These are phyloP conservation scores for Drosophila pseudotakahashii DNA, from an alignment of 2,888 invertebrate genomes.

Conservation along the genomic window DNA sequence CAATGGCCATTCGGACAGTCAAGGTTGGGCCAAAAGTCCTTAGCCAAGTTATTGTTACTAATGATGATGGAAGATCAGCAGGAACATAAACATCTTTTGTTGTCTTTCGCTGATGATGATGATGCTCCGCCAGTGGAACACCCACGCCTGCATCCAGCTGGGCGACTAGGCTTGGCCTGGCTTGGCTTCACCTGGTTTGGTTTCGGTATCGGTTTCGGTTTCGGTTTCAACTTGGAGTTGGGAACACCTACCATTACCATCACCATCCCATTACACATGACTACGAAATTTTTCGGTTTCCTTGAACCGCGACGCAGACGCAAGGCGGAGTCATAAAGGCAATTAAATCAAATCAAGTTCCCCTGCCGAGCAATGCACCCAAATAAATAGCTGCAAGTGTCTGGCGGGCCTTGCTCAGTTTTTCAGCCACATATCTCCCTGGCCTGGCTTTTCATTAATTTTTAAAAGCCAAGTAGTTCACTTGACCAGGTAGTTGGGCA, in stretches of 20 bases:
- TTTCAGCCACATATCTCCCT: not conserved
- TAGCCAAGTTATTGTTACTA: slow-evolving; percentile 59
- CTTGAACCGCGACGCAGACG: slow-evolving; percentile 60
- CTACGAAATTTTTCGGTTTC: slow-evolving; percentile 50
- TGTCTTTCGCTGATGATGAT: slow-evolving; percentile 31
- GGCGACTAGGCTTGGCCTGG: slow-evolving; percentile 46
- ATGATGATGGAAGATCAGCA: slow-evolving; percentile 42
- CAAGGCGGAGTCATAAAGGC: slow-evolving; percentile 59
- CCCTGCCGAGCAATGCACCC: slow-evolving; percentile 49
- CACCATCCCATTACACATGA: slow-evolving; percentile 6
- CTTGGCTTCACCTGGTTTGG: slow-evolving; percentile 22
- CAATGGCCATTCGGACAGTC: slow-evolving; percentile 47
- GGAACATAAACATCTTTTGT: slow-evolving; percentile 24
- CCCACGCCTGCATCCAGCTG: slow-evolving; percentile 49
- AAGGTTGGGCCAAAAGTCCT: slow-evolving; percentile 62
- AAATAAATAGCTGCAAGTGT: slow-evolving; percentile 48
- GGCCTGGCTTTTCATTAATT: slow-evolving; percentile 35
- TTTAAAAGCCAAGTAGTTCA: slow-evolving; percentile 66
- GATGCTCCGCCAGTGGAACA: slow-evolving; percentile 23
- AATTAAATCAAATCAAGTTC: slow-evolving; percentile 76
- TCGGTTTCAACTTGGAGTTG: slow-evolving; percentile 16
- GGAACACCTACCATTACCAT: slow-evolving; percentile 24
- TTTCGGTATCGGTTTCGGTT: too few species aligned
- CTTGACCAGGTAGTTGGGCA: slow-evolving; percentile 73
- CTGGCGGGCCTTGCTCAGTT: slow-evolving; percentile 45